phyloP scores from a whole-genome alignment of 2,113 vertebrate species.

The Craseonycteris thonglongyai region DNA sequence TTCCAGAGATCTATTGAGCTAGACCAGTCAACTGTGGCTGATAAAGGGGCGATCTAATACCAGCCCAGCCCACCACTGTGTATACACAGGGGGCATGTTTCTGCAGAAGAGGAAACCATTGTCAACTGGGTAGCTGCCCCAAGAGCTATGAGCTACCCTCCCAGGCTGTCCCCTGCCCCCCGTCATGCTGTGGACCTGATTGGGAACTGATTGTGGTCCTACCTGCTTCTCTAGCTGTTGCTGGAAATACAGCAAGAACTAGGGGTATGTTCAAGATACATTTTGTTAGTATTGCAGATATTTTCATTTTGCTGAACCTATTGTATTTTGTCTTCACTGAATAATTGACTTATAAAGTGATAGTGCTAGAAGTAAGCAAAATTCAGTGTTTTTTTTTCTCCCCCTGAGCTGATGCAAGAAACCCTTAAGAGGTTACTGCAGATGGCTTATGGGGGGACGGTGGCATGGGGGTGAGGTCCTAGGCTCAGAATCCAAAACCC shows the following conservation, averaged over 20 bases:
- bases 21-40: not conserved
- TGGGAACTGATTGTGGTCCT: not conserved
- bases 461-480: not conserved
- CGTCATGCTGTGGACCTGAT: accelerated
- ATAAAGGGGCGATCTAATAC: not conserved
- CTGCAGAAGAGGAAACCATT: not conserved
- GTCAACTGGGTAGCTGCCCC: not conserved
- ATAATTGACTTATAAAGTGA: not conserved
- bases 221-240: not conserved
- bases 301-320: not conserved
- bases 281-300: not conserved
- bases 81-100: not conserved
- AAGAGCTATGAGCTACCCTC: not conserved
- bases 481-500: not conserved
- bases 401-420: not conserved
- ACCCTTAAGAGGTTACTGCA: not conserved
- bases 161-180: too few species aligned
- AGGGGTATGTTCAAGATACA: not conserved
- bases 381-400: not conserved
- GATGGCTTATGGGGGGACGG: not conserved
- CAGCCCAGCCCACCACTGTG: too few species aligned
- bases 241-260: not conserved
- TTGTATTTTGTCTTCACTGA: not conserved
- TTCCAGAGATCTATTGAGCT: not conserved
- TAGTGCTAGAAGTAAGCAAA: not conserved